Percentiles rank a stretch among this genome's conserved stretches.
Conservation (phyloP, 2,888 invertebrate genomes). For the Drosophila peninsularis region DNA sequence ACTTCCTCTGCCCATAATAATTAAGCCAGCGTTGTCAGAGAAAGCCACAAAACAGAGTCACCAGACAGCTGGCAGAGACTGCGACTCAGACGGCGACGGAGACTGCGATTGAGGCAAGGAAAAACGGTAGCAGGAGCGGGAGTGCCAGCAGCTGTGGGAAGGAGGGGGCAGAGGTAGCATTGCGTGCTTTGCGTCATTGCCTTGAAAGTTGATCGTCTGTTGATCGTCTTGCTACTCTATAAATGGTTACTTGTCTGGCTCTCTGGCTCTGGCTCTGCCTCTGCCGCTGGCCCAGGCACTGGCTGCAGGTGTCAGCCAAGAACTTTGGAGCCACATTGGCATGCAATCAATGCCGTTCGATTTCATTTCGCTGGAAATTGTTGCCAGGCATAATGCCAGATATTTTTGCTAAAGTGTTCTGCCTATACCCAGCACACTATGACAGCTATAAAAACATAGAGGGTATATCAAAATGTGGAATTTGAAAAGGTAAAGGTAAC, state of each 20-base stretch:
- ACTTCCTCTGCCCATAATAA: constrained; percentile 80
- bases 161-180: constrained; percentile 20
- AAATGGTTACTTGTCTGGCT: constrained; percentile 67
- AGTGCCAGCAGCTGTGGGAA: neutral
- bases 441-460: neutral
- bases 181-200: constrained; percentile 79
- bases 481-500: neutral
- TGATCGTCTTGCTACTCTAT: constrained; percentile 80
- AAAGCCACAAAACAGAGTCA: constrained; percentile 50
- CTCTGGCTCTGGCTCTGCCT: constrained; percentile 25
- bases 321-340: constrained; percentile 83
- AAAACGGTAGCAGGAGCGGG: constrained; percentile 1
- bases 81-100: constrained; percentile 1
- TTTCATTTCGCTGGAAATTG: constrained; percentile 74
- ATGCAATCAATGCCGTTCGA: constrained; percentile 82
- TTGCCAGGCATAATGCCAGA: constrained; percentile 64
- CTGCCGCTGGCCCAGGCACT: constrained; percentile 39
- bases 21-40: constrained; percentile 72
- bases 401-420: constrained; percentile 51
- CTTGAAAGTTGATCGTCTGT: constrained; percentile 73
- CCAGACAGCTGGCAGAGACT: constrained; percentile 22
- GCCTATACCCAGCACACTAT: constrained; percentile 37
- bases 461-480: constrained; percentile 21
- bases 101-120: constrained; percentile 22
- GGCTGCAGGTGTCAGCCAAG: constrained; percentile 76